Evolutionary conservation across 2,113 vertebrate species (phyloP), one percentile per base, ranked within the genome.

Genomic region (Eleginops maclovinus): DNA sequence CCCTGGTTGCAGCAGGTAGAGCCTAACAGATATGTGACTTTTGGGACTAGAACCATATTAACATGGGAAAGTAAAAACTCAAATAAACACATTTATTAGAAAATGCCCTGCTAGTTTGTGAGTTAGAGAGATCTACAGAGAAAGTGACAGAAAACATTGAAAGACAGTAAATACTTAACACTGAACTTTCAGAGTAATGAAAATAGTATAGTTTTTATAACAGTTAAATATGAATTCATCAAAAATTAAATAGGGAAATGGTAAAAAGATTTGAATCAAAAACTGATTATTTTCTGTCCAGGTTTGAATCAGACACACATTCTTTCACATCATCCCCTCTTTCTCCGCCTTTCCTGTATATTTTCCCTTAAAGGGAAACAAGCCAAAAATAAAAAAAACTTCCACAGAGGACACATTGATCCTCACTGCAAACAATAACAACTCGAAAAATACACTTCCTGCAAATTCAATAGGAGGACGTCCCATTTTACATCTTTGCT

Each of bases 401-500:
- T 31, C 31, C 31, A 31, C 7, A 31, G 7, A 31, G 31, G 31
- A 31, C 31, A 31, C 31, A 31, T 31, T 31, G n/a, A 31, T 31
- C 31, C 31, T 31, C 31, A 31, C 31, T 31, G 31, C 31, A 31
- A 31, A 31, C 31, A 31, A n/a, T n/a, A n/a, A 31, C 31, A 31
- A 6, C 5, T 31, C 5, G 4, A 31, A 31, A 31, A 31, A 31
- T 31, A 31, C 31, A 31, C 31, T 31, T 31, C 31, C 31, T 31
- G 31, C 31, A 6, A 31, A 31, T 7, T 31, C 31, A 31, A 31
- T 31, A 31, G 31, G 31, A 47, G 75, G 31, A 53, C 43, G 65
- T 65, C 19, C 9, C 43, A 47, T 36, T 12, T 82, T 61, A 72
- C 61, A 84, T 64, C 46, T 60, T 63, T 16, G 26, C 54, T 2